phyloP scores from a whole-genome alignment of 2,888 invertebrate species.

The Iselma pallidipennis region DNA sequence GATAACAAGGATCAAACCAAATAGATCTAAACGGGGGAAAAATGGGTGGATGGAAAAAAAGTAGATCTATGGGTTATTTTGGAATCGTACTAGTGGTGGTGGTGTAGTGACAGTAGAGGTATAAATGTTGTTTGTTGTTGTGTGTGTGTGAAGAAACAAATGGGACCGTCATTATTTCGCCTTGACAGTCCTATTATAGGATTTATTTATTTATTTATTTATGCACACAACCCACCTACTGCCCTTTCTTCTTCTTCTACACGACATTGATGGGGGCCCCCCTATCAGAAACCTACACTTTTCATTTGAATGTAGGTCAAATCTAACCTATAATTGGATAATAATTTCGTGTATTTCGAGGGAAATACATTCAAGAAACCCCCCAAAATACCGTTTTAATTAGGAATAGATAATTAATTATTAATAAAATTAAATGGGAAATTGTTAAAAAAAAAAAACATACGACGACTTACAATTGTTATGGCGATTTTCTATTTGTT shows the following conservation, averaged over 20 bases:
- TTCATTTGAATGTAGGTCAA: constrained; percentile 39
- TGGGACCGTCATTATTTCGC: background rate
- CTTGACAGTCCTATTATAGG: background rate
- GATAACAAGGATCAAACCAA: background rate
- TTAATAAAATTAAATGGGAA: background rate
- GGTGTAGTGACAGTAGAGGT: too few species aligned
- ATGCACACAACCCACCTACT: constrained; percentile 15
- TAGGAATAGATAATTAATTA: background rate
- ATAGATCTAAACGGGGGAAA: background rate
- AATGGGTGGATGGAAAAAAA: background rate
- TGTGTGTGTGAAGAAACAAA: background rate
- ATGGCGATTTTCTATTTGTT: background rate
- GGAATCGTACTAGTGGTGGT: background rate
- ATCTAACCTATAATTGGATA: constrained; percentile 38
- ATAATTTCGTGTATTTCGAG: constrained; percentile 2
- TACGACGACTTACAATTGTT: background rate
- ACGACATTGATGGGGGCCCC: background rate
- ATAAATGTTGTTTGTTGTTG: too few species aligned
- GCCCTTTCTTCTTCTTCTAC: constrained; percentile 1
- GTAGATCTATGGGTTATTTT: background rate
- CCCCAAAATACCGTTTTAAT: too few species aligned
- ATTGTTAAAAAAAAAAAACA: background rate
- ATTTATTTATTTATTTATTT: constrained; percentile 15
- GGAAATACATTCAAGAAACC: too few species aligned
- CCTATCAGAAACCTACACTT: constrained; percentile 24